phyloP scores from a whole-genome alignment of 2,797 vertebrate species.

The Onychomys leucogaster region DNA sequence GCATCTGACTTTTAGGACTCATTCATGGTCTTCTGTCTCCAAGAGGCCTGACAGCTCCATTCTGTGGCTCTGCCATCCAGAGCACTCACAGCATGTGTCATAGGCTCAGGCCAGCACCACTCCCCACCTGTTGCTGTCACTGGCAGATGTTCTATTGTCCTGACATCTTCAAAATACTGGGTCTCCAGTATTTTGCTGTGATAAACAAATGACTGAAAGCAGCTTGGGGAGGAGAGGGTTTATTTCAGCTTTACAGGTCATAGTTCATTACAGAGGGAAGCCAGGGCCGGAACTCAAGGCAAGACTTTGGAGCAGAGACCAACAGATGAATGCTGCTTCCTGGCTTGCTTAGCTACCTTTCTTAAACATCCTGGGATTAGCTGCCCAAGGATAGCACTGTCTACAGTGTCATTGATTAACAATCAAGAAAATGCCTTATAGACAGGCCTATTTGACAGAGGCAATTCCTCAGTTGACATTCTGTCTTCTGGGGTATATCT shows the following conservation, averaged over 20 bases:
- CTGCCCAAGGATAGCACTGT: not conserved
- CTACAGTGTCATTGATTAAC: not conserved
- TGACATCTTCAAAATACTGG: not conserved
- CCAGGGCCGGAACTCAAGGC: not conserved
- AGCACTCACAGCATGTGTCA: not conserved
- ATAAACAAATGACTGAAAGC: not conserved
- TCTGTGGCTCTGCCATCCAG: not conserved
- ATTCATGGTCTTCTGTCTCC: not conserved
- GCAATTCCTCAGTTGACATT: not conserved
- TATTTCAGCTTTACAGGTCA: not conserved
- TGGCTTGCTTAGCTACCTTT: not conserved
- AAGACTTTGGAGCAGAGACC: not conserved
- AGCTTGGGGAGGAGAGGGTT: not conserved
- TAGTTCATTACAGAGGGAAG: not conserved
- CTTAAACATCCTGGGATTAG: not conserved
- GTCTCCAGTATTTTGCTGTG: too few relatives aligned
- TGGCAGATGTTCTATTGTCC: not conserved
- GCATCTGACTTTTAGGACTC: not conserved
- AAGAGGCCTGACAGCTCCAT: too few relatives aligned
- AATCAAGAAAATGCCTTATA: not conserved
- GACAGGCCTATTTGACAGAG: not conserved
- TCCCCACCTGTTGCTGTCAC: not conserved
- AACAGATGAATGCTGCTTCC: not conserved
- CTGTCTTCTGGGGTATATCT: not conserved
- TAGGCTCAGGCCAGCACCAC: too few relatives aligned